Conservation (phyloP, 2,888 invertebrate genomes). For the Hyppa rectilinea region DNA sequence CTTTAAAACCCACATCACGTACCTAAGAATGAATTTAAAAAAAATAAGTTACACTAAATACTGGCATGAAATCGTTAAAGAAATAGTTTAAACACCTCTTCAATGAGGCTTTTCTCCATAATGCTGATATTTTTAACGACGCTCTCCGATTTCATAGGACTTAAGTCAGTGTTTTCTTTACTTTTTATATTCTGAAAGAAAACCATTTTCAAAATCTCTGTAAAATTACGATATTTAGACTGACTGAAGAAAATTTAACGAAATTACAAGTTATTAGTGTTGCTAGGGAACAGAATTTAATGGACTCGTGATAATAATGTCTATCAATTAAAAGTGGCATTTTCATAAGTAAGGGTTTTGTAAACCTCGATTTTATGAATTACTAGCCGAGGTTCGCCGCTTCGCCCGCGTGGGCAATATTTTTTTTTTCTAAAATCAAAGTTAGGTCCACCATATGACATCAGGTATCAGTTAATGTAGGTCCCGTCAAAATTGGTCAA, state of each 20-base stretch:
- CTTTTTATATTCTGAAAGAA: slow-evolving; percentile 76
- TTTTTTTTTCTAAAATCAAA: no score
- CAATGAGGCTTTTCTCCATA: slow-evolving; percentile 79
- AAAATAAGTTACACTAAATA: neutral
- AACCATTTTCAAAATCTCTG: slow-evolving; percentile 33
- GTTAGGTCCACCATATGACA: no score
- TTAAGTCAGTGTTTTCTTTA: slow-evolving; percentile 63
- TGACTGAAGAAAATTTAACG: neutral
- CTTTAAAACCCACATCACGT: neutral
- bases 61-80: neutral
- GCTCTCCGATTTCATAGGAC: slow-evolving; percentile 68
- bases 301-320: no score
- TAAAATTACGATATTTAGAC: neutral
- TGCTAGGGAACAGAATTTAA: slow-evolving; percentile 28
- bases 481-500: no score
- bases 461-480: no score
- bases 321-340: no score
- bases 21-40: neutral
- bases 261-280: neutral
- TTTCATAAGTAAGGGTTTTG: no score
- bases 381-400: no score
- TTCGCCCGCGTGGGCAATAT: no score
- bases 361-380: no score
- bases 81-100: slow-evolving; percentile 77
- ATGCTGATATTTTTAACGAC: slow-evolving; percentile 77